Evolutionary conservation across 1,140 invertebrate species (phyloP).

Genomic region (Drosophila nigromelanica): DNA sequence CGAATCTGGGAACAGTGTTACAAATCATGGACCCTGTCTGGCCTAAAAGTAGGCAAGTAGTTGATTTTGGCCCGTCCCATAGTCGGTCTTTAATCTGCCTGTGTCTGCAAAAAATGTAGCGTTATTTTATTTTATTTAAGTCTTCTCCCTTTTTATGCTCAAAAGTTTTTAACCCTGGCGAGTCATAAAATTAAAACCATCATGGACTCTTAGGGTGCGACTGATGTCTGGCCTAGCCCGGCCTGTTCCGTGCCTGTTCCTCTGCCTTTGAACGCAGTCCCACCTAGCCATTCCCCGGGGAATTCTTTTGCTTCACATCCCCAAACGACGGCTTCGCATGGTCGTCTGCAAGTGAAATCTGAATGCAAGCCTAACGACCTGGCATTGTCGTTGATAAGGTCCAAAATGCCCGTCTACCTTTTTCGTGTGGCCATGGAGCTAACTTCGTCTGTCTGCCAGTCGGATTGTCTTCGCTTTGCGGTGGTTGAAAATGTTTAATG

Average conservation of each 20-base stretch:
- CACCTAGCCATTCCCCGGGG: slow-evolving; percentile 6
- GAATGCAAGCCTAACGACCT: slow-evolving; percentile 81
- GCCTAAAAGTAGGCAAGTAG: slow-evolving; percentile 32
- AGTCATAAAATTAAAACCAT: slow-evolving; percentile 77
- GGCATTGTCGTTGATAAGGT: slow-evolving; percentile 79
- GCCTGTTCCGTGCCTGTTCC: slow-evolving; percentile 8
- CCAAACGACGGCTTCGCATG: slow-evolving; percentile 7
- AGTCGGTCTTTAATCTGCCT: slow-evolving; percentile 1
- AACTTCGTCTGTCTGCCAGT: slow-evolving; percentile 8
- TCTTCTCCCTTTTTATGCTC: slow-evolving; percentile 48
- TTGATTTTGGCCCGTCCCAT: slow-evolving; percentile 1
- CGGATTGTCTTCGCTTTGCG: slow-evolving; percentile 32
- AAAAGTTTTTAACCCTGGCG: slow-evolving; percentile 72
- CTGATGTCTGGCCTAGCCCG: slow-evolving; percentile 40
- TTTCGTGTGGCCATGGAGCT: slow-evolving; percentile 30
- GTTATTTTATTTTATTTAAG: slow-evolving; percentile 58
- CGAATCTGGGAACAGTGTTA: slow-evolving; percentile 56
- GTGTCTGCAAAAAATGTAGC: slow-evolving; percentile 46
- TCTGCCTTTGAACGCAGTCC: slow-evolving; percentile 46
- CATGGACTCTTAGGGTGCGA: slow-evolving; percentile 61
- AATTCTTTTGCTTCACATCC: slow-evolving; percentile 45
- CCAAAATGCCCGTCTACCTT: slow-evolving; percentile 58
- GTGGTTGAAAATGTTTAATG: slow-evolving; percentile 54
- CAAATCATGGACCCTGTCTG: slow-evolving; percentile 67
- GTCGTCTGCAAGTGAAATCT: slow-evolving; percentile 62